Conservation (phyloP, 1,140 invertebrate species). For the Zaprionus capensis region DNA sequence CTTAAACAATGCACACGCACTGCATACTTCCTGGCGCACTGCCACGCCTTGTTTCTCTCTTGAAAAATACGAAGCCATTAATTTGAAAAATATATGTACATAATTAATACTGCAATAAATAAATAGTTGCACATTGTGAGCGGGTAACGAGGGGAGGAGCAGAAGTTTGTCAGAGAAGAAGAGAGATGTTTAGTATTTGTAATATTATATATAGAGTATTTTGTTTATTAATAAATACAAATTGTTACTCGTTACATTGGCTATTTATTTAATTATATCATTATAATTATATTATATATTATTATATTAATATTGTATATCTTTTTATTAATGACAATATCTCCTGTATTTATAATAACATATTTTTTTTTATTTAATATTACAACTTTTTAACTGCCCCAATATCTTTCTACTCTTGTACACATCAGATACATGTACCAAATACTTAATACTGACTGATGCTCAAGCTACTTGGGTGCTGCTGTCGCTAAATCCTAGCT, state of each 20-base stretch:
- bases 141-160: slow-evolving; percentile 26
- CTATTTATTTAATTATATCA: too few relatives aligned
- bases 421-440: slow-evolving; percentile 14
- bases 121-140: slow-evolving; percentile 43
- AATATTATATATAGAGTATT: not conserved
- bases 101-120: slow-evolving; percentile 73
- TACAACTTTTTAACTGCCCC: not conserved
- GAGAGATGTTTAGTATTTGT: not conserved
- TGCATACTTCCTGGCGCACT: slow-evolving; percentile 25
- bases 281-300: too few relatives aligned
- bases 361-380: not conserved
- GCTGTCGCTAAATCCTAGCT: not conserved
- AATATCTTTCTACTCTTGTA: not conserved
- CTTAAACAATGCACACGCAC: slow-evolving; percentile 51
- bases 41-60: not conserved
- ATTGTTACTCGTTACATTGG: too few relatives aligned
- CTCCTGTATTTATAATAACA: too few relatives aligned
- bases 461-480: slow-evolving; percentile 15
- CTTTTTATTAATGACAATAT: too few relatives aligned
- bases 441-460: slow-evolving; percentile 46
- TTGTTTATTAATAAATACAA: too few relatives aligned
- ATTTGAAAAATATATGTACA: slow-evolving; percentile 68
- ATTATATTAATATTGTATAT: too few relatives aligned
- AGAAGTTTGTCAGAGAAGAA: not conserved
- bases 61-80: slow-evolving; percentile 60